phyloP scores from a whole-genome alignment of 1,140 invertebrate genomes.

The Achroia grisella region DNA sequence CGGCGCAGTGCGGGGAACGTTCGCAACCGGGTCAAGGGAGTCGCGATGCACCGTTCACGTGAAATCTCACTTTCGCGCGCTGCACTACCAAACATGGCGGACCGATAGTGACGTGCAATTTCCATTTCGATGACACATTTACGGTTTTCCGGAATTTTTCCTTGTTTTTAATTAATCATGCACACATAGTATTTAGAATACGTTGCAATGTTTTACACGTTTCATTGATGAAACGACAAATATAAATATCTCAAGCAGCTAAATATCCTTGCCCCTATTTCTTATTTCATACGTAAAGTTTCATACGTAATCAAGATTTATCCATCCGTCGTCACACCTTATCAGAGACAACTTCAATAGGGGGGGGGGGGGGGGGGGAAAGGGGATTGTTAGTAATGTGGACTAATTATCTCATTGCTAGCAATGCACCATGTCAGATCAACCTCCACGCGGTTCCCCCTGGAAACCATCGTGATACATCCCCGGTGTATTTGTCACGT shows the following conservation, averaged over 20 bases:
- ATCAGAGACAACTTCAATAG: conserved; percentile 33
- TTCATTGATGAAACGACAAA: conserved; percentile 56
- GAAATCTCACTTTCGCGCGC: conserved; percentile 70
- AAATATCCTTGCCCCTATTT: conserved; percentile 66
- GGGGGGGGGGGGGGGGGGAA: no score
- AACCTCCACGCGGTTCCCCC: no score
- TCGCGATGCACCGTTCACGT: conserved; percentile 63
- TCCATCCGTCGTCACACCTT: conserved; percentile 43
- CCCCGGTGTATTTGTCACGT: no score
- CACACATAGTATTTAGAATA: conserved; percentile 9
- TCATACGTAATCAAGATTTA: conserved; percentile 53
- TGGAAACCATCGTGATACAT: no score
- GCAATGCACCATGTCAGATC: no score
- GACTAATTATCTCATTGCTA: no score
- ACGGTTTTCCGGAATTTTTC: conserved; percentile 28
- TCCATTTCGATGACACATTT: conserved; percentile 51
- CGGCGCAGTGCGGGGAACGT: conserved; percentile 14
- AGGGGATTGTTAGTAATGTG: no score
- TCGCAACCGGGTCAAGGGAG: conserved; percentile 64
- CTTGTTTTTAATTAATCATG: neutral
- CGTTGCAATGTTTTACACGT: conserved; percentile 60
- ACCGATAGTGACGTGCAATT: conserved; percentile 41
- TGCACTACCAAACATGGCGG: conserved; percentile 54
- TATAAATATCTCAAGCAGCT: conserved; percentile 40
- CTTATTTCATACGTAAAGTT: conserved; percentile 53